Conservation (phyloP, 2,797 vertebrate genomes). For the Melanotaenia parkinsoni region DNA sequence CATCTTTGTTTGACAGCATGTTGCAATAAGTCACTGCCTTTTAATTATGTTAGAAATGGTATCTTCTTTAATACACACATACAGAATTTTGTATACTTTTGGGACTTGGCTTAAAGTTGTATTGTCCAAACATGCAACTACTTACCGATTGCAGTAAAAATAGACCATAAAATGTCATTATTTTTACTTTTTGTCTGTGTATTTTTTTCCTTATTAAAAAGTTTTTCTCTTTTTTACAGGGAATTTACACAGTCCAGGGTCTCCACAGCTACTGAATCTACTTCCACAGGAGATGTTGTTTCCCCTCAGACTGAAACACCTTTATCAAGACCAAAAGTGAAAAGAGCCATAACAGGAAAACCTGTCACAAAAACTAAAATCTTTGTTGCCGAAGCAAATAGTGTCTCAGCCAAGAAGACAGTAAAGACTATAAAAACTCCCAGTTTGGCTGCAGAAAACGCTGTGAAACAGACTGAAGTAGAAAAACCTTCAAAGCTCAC, state of each 20-base stretch:
- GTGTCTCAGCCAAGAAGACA: background rate
- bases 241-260: background rate
- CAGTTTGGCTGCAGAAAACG: background rate
- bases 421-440: background rate
- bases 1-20: background rate
- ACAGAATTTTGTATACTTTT: too few relatives aligned
- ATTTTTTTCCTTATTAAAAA: background rate
- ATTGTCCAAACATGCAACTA: too few relatives aligned
- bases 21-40: background rate
- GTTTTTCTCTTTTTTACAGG: slow-evolving; percentile 24
- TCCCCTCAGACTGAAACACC: background rate
- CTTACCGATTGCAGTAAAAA: too few relatives aligned
- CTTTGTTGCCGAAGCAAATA: slow-evolving; percentile 40
- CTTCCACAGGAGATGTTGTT: background rate
- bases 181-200: background rate
- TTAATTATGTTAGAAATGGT: too few relatives aligned
- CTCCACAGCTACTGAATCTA: background rate
- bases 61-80: too few relatives aligned
- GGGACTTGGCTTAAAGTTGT: too few relatives aligned
- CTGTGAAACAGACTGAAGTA: background rate
- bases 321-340: background rate
- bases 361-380: slow-evolving; percentile 21
- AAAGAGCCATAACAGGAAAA: slow-evolving; percentile 4
- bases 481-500: background rate
- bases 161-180: too few relatives aligned